These are phyloP conservation scores for Lophotis ruficrista DNA, from an alignment of 2,113 vertebrate species.

Conservation along the genomic window DNA sequence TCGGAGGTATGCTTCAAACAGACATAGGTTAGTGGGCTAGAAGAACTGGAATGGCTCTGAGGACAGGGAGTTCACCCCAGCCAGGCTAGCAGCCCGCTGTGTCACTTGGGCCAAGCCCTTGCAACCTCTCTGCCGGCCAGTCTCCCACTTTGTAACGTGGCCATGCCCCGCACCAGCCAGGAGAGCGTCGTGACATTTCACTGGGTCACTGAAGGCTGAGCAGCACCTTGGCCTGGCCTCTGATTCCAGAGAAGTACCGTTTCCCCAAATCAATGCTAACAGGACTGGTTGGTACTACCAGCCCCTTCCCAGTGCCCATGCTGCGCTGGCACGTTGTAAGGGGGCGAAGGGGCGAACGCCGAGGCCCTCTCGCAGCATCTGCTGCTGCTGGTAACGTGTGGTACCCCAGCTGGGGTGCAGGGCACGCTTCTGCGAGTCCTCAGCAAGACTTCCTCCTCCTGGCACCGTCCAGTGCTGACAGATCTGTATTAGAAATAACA, in stretches of 20 bases:
- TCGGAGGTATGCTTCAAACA: not conserved
- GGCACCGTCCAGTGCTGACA: not conserved
- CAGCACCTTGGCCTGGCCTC: not conserved
- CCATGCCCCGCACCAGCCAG: not conserved
- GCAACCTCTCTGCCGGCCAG: not conserved
- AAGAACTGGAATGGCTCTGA: not conserved
- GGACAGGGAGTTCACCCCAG: not conserved
- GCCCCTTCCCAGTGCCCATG: not conserved
- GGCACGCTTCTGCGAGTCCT: not conserved
- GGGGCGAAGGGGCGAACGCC: not conserved
- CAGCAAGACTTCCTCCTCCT: not conserved
- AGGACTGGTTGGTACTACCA: not conserved
- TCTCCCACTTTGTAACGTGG: not conserved
- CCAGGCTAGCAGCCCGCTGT: not conserved
- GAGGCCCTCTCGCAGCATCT: not conserved
- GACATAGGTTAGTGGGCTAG: not conserved
- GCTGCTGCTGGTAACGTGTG: not conserved
- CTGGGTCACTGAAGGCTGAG: rapidly evolving
- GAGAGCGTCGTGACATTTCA: rapidly evolving
- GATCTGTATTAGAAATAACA: constrained; percentile 8
- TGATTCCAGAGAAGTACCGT: not conserved
- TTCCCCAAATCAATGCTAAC: not conserved
- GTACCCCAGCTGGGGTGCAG: not conserved
- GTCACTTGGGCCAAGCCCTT: not conserved
- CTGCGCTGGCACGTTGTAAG: not conserved